phyloP scores from a whole-genome alignment of 2,888 invertebrate species.

The Acanthacorydalis orientalis region DNA sequence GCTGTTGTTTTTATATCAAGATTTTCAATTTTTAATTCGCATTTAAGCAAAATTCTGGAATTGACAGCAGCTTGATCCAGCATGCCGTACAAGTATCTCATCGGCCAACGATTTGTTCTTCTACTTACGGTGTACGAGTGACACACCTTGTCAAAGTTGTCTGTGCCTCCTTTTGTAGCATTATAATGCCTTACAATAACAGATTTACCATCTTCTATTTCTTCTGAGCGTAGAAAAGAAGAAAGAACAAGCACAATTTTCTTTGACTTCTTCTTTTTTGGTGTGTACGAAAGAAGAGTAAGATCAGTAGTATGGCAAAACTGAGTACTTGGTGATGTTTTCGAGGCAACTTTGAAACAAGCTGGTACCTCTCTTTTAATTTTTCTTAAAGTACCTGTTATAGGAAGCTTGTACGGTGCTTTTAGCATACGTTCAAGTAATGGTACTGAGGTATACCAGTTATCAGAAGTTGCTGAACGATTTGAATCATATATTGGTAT shows the following conservation, averaged over 20 bases:
- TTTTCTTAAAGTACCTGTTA: conserved; percentile 12
- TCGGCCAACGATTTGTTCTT: conserved; percentile 9
- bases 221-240: conserved; percentile 7
- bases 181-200: conserved; percentile 9
- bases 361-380: conserved; percentile 10
- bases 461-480: conserved; percentile 1
- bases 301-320: conserved; percentile 13
- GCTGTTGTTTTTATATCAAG: not conserved
- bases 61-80: conserved; percentile 5
- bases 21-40: not conserved
- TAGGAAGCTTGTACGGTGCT: conserved; percentile 7
- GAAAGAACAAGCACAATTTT: conserved; percentile 8
- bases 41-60: not conserved
- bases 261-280: conserved; percentile 6
- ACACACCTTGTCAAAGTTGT: conserved; percentile 10
- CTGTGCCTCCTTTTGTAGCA: conserved; percentile 9
- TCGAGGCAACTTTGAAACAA: conserved; percentile 10
- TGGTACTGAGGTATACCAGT: conserved; percentile 8
- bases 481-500: conserved; percentile 13
- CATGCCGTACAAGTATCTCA: conserved; percentile 9
- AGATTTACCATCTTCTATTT: conserved; percentile 8
- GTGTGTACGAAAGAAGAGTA: conserved; percentile 16
- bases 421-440: conserved; percentile 9
- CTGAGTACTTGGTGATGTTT: conserved; percentile 9
- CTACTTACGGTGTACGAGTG: conserved; percentile 8